phyloP scores from a whole-genome alignment of 2,113 vertebrate genomes.

The Lampris megalopsis region DNA sequence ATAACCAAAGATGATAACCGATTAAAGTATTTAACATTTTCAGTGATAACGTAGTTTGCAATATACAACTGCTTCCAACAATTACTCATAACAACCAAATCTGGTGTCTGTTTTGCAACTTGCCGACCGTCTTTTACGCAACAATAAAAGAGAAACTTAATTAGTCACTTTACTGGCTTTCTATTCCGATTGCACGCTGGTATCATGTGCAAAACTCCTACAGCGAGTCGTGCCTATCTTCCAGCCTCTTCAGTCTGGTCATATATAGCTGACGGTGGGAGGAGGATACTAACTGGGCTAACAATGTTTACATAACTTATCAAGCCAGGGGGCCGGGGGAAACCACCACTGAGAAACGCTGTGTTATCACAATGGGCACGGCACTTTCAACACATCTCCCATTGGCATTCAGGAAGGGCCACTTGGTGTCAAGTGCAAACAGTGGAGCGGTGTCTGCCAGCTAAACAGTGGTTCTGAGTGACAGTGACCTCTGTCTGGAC shows the following conservation, averaged over 20 bases:
- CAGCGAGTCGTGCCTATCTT: background rate
- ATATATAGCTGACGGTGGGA: background rate
- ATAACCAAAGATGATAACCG: too few relatives aligned
- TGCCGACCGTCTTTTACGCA: too few relatives aligned
- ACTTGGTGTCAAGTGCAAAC: constrained; percentile 33
- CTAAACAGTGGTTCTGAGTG: constrained; percentile 30
- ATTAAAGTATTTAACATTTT: background rate
- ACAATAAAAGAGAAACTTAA: background rate
- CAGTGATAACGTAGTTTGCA: background rate
- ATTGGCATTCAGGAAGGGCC: background rate
- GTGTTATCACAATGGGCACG: constrained; percentile 8
- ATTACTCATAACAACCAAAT: too few relatives aligned
- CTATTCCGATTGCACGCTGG: too few relatives aligned
- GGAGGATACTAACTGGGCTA: background rate
- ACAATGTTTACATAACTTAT: constrained; percentile 26
- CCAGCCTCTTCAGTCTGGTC: background rate
- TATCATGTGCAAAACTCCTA: background rate
- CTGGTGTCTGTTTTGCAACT: too few relatives aligned
- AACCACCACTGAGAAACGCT: constrained; percentile 10
- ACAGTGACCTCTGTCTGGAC: constrained; percentile 45
- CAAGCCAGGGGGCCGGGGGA: constrained; percentile 3
- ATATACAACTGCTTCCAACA: too few relatives aligned
- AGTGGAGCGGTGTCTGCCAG: constrained; percentile 33
- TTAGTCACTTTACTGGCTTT: background rate
- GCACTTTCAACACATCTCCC: constrained; percentile 9